Conservation (phyloP, 2,797 vertebrate species). For the Myoxocephalus aenaeus region DNA sequence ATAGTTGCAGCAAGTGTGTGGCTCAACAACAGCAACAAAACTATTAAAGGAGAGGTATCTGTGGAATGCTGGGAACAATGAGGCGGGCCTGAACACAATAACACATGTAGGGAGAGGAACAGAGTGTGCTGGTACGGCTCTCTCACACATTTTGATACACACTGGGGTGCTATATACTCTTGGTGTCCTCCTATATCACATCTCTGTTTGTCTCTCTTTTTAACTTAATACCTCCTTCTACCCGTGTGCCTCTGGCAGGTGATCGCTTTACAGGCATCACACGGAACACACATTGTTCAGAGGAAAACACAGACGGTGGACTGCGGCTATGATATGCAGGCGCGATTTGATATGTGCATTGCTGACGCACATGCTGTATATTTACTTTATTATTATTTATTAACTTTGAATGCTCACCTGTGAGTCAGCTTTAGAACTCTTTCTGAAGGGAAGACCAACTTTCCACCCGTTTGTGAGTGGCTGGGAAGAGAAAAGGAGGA, state of each 20-base stretch:
- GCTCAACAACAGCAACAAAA: conserved; percentile 23
- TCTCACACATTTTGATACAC: conserved; percentile 32
- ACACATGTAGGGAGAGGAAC: conserved; percentile 48
- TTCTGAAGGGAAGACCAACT: conserved; percentile 71
- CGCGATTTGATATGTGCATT: background rate
- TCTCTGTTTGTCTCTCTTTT: conserved; percentile 5
- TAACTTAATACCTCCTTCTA: conserved; percentile 22
- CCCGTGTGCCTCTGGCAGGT: conserved; percentile 10
- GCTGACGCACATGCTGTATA: background rate
- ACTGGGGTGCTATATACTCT: conserved; percentile 36
- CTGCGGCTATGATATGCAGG: background rate
- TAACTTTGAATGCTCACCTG: conserved; percentile 67
- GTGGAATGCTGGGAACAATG: conserved; percentile 68
- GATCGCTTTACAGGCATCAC: conserved; percentile 30
- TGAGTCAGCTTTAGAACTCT: conserved; percentile 54
- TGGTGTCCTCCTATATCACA: background rate
- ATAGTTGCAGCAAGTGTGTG: background rate
- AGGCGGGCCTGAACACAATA: conserved; percentile 47
- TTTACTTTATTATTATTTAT: background rate
- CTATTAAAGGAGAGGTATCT: conserved; percentile 43
- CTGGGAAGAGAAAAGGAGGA: conserved; percentile 62
- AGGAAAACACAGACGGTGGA: background rate
- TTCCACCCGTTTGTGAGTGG: conserved; percentile 71
- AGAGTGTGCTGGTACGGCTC: conserved; percentile 46
- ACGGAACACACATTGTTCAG: conserved; percentile 2